These are phyloP conservation scores for Melanophora roralis DNA, from an alignment of 2,888 invertebrate species.

Conservation along the genomic window DNA sequence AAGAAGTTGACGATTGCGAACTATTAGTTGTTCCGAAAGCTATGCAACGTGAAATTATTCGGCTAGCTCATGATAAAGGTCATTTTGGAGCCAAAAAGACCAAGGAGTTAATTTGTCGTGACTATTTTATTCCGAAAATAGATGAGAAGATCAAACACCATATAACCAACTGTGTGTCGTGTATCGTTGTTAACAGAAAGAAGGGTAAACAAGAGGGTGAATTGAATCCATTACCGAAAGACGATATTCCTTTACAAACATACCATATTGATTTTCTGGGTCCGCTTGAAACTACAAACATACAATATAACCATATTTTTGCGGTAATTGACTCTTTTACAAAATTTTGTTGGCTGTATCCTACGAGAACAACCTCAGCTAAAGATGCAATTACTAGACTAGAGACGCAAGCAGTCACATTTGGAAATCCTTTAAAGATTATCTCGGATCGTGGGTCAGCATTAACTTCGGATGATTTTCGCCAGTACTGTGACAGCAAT, in stretches of 20 bases:
- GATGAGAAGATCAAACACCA: constrained; percentile 55
- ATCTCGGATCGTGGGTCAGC: constrained; percentile 72
- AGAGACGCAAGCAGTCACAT: constrained; percentile 66
- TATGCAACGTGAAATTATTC: constrained; percentile 49
- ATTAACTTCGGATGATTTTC: constrained; percentile 65
- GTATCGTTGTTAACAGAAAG: constrained; percentile 40
- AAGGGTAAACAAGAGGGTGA: constrained; percentile 45
- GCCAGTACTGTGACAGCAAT: constrained; percentile 69
- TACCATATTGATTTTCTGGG: constrained; percentile 44
- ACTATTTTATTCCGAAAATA: constrained; percentile 57
- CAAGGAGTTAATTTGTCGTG: constrained; percentile 43
- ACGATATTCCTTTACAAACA: constrained; percentile 40
- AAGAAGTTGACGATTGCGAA: constrained; percentile 37
- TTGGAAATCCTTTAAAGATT: constrained; percentile 71
- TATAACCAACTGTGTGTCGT: constrained; percentile 56
- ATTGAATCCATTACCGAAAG: constrained; percentile 48
- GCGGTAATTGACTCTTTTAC: constrained; percentile 72
- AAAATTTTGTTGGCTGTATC: constrained; percentile 73
- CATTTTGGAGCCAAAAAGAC: constrained; percentile 49
- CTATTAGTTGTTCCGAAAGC: constrained; percentile 35
- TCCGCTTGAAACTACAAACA: constrained; percentile 34
- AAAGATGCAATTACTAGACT: constrained; percentile 70
- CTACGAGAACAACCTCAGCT: constrained; percentile 67
- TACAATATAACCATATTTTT: constrained; percentile 67
- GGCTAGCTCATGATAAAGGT: constrained; percentile 48